phyloP scores from a whole-genome alignment of 2,797 vertebrate species.

The Lacerta viridis region DNA sequence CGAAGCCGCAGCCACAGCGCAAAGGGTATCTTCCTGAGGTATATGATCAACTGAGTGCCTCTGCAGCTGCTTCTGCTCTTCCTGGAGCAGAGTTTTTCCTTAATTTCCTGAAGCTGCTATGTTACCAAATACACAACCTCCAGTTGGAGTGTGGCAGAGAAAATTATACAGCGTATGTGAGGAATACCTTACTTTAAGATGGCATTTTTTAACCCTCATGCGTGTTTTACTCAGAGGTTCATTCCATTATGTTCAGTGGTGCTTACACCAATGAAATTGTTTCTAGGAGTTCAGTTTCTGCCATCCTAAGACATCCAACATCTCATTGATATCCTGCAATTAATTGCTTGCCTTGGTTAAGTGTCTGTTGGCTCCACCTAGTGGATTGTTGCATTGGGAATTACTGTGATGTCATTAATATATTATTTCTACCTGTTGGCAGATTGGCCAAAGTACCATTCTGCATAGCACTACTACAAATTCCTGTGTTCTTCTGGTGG shows the following conservation, averaged over 20 bases:
- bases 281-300: fast-evolving
- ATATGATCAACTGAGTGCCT: background rate
- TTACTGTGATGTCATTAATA: background rate
- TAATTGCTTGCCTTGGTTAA: background rate
- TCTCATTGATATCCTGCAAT: background rate
- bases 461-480: background rate
- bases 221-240: background rate
- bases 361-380: conserved; percentile 67
- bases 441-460: background rate
- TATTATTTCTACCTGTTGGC: background rate
- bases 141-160: background rate
- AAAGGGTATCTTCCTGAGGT: background rate
- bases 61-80: too few relatives aligned
- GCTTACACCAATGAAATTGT: background rate
- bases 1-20: too few relatives aligned
- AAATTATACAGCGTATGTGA: background rate
- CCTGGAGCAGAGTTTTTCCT: background rate
- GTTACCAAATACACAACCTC: background rate
- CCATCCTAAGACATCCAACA: fast-evolving
- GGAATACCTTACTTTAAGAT: background rate
- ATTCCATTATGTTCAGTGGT: background rate
- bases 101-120: background rate
- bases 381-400: background rate
- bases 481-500: background rate
- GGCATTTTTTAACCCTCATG: background rate